Evolutionary conservation across 2,888 invertebrate species (phyloP).

Genomic region (Mystacides longicornis): DNA sequence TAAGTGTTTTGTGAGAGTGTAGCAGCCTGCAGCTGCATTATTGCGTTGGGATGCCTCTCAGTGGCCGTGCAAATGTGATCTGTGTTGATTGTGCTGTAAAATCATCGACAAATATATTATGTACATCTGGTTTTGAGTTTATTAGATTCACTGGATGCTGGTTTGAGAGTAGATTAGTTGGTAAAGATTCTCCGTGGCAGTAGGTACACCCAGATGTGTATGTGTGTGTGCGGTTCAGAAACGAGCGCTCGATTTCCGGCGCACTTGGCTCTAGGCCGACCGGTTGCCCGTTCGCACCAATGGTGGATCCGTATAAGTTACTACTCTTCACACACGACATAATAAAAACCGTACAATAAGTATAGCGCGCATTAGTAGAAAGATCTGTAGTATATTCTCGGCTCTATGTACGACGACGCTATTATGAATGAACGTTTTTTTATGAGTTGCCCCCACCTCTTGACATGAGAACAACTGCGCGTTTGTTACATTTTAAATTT

Average conservation of each 20-base stretch:
- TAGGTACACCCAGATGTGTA: not conserved
- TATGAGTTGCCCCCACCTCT: slow-evolving; percentile 42
- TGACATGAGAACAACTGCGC: no score
- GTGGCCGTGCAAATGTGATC: no score
- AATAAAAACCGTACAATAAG: not conserved
- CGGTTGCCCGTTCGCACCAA: slow-evolving; percentile 15
- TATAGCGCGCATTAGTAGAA: slow-evolving; percentile 3
- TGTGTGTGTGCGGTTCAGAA: slow-evolving; percentile 10
- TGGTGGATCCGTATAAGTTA: slow-evolving; percentile 12
- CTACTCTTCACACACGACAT: not conserved
- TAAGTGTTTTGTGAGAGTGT: not conserved
- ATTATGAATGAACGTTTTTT: slow-evolving; percentile 28
- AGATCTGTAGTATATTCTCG: not conserved
- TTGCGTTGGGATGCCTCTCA: no score
- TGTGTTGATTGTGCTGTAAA: no score
- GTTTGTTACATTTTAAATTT: slow-evolving; percentile 30
- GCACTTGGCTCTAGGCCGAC: slow-evolving; percentile 9
- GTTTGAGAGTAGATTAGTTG: no score
- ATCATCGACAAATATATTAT: no score
- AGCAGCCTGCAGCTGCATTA: no score
- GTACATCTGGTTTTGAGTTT: no score
- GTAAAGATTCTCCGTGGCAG: no score
- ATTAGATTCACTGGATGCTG: no score
- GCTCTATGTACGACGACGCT: not conserved
- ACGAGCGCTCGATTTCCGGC: slow-evolving; percentile 15